Evolutionary conservation across 2,888 invertebrate genomes (phyloP).

Genomic region (Eustalomyia histrio): DNA sequence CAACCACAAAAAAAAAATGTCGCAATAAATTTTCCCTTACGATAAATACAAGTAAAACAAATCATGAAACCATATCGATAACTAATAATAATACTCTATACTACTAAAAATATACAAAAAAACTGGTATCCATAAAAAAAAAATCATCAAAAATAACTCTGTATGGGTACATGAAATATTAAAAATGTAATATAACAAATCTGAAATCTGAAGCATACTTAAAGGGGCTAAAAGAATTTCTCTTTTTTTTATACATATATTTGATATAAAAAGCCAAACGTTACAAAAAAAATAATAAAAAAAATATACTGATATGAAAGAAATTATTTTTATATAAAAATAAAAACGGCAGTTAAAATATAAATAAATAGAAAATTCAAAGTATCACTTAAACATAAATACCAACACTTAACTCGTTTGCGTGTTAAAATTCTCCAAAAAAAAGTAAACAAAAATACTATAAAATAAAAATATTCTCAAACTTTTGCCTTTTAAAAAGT

Average conservation of each 20-base stretch:
- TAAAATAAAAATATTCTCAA: slow-evolving; percentile 5
- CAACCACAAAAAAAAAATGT: slow-evolving; percentile 58
- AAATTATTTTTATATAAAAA: slow-evolving; percentile 3
- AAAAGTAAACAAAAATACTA: too few relatives aligned
- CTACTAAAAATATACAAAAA: slow-evolving; percentile 17
- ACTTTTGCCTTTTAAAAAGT: slow-evolving; percentile 37
- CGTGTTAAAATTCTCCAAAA: slow-evolving; percentile 9
- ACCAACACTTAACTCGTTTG: slow-evolving; percentile 40
- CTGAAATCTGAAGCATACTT: slow-evolving; percentile 55
- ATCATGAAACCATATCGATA: slow-evolving; percentile 54
- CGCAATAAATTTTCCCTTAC: slow-evolving; percentile 54
- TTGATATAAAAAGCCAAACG: background rate
- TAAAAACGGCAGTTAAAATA: slow-evolving; percentile 27
- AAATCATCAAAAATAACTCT: background rate
- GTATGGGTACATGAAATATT: slow-evolving; percentile 11
- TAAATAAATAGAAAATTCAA: slow-evolving; percentile 42
- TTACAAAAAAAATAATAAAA: background rate
- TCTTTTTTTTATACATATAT: background rate
- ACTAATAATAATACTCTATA: slow-evolving; percentile 46
- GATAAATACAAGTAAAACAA: slow-evolving; percentile 46
- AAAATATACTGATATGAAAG: background rate
- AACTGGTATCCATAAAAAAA: slow-evolving; percentile 6
- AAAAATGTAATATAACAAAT: slow-evolving; percentile 14
- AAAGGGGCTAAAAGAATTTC: slow-evolving; percentile 33
- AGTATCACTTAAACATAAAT: slow-evolving; percentile 44